A percentile compares a stretch with the other conserved stretches of the same genome.
phyloP scores from a whole-genome alignment of 2,113 vertebrate species.

The Pollimyrus isidori region DNA sequence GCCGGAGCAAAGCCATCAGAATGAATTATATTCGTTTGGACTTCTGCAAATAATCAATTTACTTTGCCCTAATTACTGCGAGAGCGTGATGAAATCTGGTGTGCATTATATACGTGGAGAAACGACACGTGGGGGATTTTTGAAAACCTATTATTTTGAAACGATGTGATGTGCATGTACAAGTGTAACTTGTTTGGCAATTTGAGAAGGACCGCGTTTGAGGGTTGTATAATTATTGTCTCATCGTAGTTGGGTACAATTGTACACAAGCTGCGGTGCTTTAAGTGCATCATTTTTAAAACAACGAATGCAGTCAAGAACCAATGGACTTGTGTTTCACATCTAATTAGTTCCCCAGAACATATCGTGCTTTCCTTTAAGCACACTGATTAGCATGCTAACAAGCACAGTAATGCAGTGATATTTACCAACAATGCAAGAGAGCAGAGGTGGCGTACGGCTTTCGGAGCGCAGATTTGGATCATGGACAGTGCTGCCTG shows the following conservation, averaged over 20 bases:
- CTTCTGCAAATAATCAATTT: constrained; percentile 10
- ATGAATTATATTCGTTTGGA: background rate
- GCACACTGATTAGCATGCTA: background rate
- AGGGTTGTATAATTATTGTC: background rate
- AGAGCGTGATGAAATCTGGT: background rate
- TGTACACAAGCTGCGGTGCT: background rate
- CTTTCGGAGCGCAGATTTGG: background rate
- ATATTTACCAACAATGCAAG: background rate
- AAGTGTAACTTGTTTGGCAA: background rate
- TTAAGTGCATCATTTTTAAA: background rate
- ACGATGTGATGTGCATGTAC: background rate
- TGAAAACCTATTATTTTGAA: background rate
- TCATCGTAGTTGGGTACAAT: background rate
- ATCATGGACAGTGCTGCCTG: background rate
- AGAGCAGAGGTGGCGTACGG: background rate
- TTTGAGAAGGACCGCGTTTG: background rate
- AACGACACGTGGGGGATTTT: background rate
- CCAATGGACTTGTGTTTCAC: background rate
- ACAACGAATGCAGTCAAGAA: background rate
- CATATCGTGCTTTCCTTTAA: background rate
- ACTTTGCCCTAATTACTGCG: constrained; percentile 6
- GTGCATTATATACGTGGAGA: background rate
- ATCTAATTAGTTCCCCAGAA: background rate
- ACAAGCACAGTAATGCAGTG: background rate
- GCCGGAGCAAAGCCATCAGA: background rate